Base-by-base conservation (phyloP, 1,140 invertebrate genomes). In the Hestina assimilis region DNA sequence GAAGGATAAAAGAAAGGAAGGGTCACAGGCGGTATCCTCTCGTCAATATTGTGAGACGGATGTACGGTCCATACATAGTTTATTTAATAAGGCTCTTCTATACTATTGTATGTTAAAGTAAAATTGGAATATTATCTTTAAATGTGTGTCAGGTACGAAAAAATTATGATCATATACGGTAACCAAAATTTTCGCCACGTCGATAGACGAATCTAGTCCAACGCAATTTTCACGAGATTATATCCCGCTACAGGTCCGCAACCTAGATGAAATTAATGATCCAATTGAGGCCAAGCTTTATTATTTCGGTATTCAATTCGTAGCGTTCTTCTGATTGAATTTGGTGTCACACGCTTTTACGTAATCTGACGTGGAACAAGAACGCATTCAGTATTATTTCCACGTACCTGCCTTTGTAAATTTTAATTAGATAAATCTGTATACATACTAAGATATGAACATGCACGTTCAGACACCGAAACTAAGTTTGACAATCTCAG, bases 401-500 rank as follows among this genome's bases (percentile, higher is more conserved):
- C 68, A 69, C 68, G 61, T 68, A 68, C 63, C 43, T 61, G 57
- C 59, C 56, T 63, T 66, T 66, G 65, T 60, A 57, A 59, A 66
- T 63, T 71, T 68, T 68, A 67, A 71, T 73, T 63, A 73, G 60
- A 63, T 6, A 38, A 21, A 56, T 66, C 66, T 59, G 45, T 59
- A 54, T 54, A 45, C 28, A 20, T 41, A 41, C 40, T 40, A 47
- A 46, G 33, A 55, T 20, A 23, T 59, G 63, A 66, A 57, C 24
- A 62, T 59, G 54, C 54, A 58, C 35, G 61, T 51, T 54, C 52
- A 52, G 47, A 45, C 43, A 50, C 41, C 43, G 35, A 55, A 51
- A 53, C 48, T 59, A 64, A 68, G 53, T 59, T 71, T 31, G 55
- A 64, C 65, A 78, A 72, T 71, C 69, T 66, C 69, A 67, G 66